These are phyloP conservation scores for Drosophila oshimai DNA, from an alignment of 1,140 invertebrate genomes.

Conservation along the genomic window DNA sequence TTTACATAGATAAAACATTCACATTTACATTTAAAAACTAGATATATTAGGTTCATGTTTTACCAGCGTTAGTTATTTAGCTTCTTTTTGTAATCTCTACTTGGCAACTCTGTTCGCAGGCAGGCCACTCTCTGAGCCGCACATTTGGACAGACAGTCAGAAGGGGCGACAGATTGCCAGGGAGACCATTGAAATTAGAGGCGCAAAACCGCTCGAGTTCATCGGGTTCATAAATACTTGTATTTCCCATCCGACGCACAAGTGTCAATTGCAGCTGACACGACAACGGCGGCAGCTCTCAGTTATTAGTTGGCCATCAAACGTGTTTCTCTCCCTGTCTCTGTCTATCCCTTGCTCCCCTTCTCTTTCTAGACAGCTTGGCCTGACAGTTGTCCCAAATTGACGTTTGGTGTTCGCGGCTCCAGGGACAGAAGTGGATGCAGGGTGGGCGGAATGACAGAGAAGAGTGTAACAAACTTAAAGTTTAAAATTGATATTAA, in stretches of 20 bases:
- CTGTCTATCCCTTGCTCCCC: not conserved
- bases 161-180: slow-evolving; percentile 45
- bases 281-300: slow-evolving; percentile 40
- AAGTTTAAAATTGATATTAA: not conserved
- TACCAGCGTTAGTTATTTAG: not conserved
- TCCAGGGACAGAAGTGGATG: not conserved
- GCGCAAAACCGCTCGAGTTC: slow-evolving; percentile 47
- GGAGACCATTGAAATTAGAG: slow-evolving; percentile 65
- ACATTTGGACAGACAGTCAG: not conserved
- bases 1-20: no score
- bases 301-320: slow-evolving; percentile 37
- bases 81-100: not conserved
- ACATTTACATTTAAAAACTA: no score
- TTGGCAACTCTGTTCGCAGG: not conserved
- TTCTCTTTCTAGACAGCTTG: slow-evolving; percentile 38
- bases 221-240: slow-evolving; percentile 58
- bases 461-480: not conserved
- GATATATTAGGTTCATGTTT: no score
- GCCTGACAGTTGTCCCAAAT: slow-evolving; percentile 55
- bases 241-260: slow-evolving; percentile 52
- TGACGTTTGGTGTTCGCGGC: slow-evolving; percentile 57
- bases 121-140: not conserved
- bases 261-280: slow-evolving; percentile 69
- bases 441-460: not conserved
- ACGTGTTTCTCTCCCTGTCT: slow-evolving; percentile 1